Evolutionary conservation across 2,113 vertebrate genomes (phyloP).

Genomic region (Vidua macroura): DNA sequence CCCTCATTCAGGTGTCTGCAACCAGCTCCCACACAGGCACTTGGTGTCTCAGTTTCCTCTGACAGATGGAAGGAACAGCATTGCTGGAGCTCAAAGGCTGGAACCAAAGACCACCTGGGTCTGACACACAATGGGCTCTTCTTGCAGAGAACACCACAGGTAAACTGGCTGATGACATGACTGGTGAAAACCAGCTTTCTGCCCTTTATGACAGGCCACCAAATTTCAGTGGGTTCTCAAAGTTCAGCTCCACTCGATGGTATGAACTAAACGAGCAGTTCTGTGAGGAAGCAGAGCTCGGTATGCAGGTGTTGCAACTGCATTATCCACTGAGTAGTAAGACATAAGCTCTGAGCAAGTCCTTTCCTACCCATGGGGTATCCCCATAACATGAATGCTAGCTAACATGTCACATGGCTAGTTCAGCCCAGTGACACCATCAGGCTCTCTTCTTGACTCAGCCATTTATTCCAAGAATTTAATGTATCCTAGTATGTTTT

Average conservation of each 20-base stretch:
- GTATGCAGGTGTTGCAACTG: neutral
- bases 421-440: neutral
- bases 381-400: fast-evolving
- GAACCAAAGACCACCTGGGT: neutral
- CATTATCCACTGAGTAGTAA: neutral
- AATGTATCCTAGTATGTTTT: fast-evolving
- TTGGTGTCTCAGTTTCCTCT: neutral
- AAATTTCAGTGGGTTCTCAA: neutral
- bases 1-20: neutral
- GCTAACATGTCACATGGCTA: neutral
- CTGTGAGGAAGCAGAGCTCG: neutral
- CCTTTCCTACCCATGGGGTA: neutral
- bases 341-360: neutral
- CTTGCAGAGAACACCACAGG: neutral
- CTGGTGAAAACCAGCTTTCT: neutral
- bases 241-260: neutral
- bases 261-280: neutral
- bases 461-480: neutral
- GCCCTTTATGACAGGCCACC: neutral
- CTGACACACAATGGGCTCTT: neutral
- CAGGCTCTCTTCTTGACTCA: neutral
- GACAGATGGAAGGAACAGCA: fast-evolving
- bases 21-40: neutral
- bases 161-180: fast-evolving
- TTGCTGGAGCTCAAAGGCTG: neutral